Evolutionary conservation across 2,113 vertebrate genomes (phyloP), one percentile per base, ranked within the genome.

Genomic region (Tautogolabrus adspersus): DNA sequence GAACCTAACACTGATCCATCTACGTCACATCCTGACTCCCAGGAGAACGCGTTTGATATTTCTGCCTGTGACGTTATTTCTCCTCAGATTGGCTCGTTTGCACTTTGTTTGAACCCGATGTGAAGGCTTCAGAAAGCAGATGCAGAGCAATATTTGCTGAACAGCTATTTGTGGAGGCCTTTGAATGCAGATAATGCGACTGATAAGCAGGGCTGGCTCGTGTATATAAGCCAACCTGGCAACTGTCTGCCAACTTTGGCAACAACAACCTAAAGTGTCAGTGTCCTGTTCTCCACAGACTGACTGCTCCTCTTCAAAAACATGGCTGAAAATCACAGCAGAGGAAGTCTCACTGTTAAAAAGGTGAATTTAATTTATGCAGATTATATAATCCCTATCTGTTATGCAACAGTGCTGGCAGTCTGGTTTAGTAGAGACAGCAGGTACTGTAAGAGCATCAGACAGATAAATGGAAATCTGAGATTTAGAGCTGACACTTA

Each of bases 161-260:
- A 21, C 60, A 47, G 78, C 44, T 79, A 81, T 83, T 86, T 86
- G 68, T 30, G 79, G 82, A 72, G 3, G 21, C 63, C 23, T 77
- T 54, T 87, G 71, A 77, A 63, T 67, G 73, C 34, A 44, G 75
- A 52, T 72, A 44, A 75, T 75, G 69, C n/a, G 22, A 60, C 63
- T 51, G 49, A 76, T 58, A 21, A 75, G 63, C 62, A 54, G 65
- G 21, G 23, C 62, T 65, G 77, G 64, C 82, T 72, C n/a, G 3
- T 12, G 0, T 23, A 0, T 34, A 16, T 9, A 40, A 34, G 66
- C 59, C 85, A 82, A 47, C 49, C 83, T 72, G 84, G 84, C 74
- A 66, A 74, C 16, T 8, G 56, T 12, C 19, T 1, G 26, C 7
- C 40, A 1, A 1, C 52, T 52, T 73, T 86, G 81, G 81, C 81